A percentile compares a stretch with the other conserved stretches of the same genome.
Conservation (phyloP, 1,140 invertebrate species). For the Tribolium madens region DNA sequence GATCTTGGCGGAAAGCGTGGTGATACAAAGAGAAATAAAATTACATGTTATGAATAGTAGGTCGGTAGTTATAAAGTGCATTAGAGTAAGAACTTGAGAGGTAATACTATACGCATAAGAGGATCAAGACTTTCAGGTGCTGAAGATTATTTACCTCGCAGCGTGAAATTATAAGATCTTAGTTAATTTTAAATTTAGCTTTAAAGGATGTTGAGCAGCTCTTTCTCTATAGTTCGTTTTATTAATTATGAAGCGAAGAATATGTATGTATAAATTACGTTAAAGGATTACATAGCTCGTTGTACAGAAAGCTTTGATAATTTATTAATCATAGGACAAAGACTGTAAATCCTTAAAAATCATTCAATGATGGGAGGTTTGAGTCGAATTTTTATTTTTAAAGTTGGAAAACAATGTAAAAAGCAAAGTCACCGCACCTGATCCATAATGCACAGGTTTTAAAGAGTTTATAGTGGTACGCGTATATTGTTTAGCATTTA, state of each 20-base stretch:
- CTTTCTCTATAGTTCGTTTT: conserved; percentile 20
- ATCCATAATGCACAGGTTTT: conserved; percentile 57
- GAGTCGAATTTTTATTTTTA: conserved; percentile 19
- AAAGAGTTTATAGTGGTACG: conserved; percentile 53
- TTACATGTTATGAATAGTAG: conserved; percentile 35
- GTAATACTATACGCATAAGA: conserved; percentile 41
- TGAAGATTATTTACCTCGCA: conserved; percentile 54
- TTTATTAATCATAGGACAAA: conserved; percentile 14
- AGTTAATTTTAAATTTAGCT: conserved; percentile 34
- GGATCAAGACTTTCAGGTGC: conserved; percentile 49
- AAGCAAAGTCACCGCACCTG: conserved; percentile 45
- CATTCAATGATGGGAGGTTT: conserved; percentile 8
- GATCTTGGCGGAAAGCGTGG: not conserved
- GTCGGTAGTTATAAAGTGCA: conserved; percentile 35
- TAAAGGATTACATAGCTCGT: conserved; percentile 20
- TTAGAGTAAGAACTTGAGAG: conserved; percentile 24
- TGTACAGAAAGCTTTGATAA: conserved; percentile 2
- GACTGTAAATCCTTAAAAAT: conserved; percentile 12
- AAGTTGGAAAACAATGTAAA: conserved; percentile 51
- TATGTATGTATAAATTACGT: conserved; percentile 34
- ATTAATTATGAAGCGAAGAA: conserved; percentile 32
- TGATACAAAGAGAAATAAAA: conserved; percentile 18
- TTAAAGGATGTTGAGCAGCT: conserved; percentile 13
- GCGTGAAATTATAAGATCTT: conserved; percentile 52
- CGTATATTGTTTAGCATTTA: conserved; percentile 57